Base-by-base conservation (phyloP, 2,888 invertebrate species). In the Agrypnus murinus region DNA sequence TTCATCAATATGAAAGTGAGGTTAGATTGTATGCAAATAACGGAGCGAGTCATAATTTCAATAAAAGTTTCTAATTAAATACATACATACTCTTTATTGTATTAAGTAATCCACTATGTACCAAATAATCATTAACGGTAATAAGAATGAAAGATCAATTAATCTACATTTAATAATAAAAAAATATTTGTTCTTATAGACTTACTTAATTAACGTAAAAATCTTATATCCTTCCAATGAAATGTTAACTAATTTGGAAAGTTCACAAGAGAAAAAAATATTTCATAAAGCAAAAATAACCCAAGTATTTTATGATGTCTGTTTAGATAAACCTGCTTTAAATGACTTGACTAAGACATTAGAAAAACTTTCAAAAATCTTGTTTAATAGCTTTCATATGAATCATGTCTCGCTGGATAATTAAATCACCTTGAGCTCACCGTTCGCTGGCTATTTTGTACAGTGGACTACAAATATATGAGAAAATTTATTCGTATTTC, bases 361-460 rank as follows among this genome's bases (percentile, higher is more conserved):
- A 55, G 55, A 55, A 57, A 57, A 48, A 65, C 34, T 57, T 59
- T 64, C 58, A 36, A 43, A 36, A 63, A 38, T 53, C 34, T 43
- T 32, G 58, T 46, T 32, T 48, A 62, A 65, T 45, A 34, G 58
- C 46, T 60, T 65, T 55, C 57, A 46, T 32, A 65, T 57, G 55
- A 65, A 65, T 65, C 65, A 65, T 58, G 46, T 65, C 57, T 46
- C 19, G 58, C 14, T 55, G 15, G 32, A 19, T 57, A 57, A 65
- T 43, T 59, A 59, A 59, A 45, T 59, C 40, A 59, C 59, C 59
- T 59, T 59, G 59, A 59, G 59, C 59, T 31, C 57, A 31, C 59
- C 45, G 59, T 43, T 55, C 55, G 55, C 55, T 10, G 8, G n/a
- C 5, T 46, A 46, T 31, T 19, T 50, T 19, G 50, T 50, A 50